Base-by-base conservation (phyloP, 2,797 vertebrate genomes). In the Cottoperca gobio region DNA sequence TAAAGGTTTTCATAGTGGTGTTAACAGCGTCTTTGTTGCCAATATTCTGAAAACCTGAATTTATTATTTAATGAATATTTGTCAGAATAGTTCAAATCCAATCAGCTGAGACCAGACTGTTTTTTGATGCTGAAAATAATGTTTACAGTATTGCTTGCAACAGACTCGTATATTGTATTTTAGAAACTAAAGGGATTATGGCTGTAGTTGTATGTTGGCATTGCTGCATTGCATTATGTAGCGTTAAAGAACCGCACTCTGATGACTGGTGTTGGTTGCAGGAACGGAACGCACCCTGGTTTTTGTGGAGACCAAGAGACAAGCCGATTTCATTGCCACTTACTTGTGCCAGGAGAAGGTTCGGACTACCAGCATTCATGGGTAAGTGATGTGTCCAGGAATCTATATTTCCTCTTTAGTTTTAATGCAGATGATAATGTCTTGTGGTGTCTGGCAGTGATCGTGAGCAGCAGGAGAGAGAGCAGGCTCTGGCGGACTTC, bases 241-340 rank as follows among this genome's bases (percentile, higher is more conserved):
- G 2, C 7, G 23, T 37, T 35, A 21, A n/a, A 16, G n/a, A n/a
- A n/a, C n/a, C n/a, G n/a, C n/a, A n/a, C 58, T 26, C 26, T 65
- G 7, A 21, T 14, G 28, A 5, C 8, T 28, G 4, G 3, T 50
- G 8, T 16, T 24, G 4, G 9, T 70, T 77, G 26, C 58, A 99
- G 98, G 95, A 73, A 81, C 69, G 1, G 95, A 97, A 49, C 95
- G 97, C 62, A 97, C 96, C 24, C 92, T 99, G 96, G 97, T 99
- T n/a, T 99, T 99, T 79, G 98, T 99, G 24, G 96, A 95, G 84
- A 98, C 95, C 31, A 99, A 99, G 93, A 96, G 96, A 80, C 96
- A 95, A 67, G 97, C 98, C 0, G 98, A 99, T 84, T 99, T 97
- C 52, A 95, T 99, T 62, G 97, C 97, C 21, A 89, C 95, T 0